These are phyloP conservation scores for Meghimatium bilineatum DNA, from an alignment of 2,888 invertebrate species.

Conservation along the genomic window DNA sequence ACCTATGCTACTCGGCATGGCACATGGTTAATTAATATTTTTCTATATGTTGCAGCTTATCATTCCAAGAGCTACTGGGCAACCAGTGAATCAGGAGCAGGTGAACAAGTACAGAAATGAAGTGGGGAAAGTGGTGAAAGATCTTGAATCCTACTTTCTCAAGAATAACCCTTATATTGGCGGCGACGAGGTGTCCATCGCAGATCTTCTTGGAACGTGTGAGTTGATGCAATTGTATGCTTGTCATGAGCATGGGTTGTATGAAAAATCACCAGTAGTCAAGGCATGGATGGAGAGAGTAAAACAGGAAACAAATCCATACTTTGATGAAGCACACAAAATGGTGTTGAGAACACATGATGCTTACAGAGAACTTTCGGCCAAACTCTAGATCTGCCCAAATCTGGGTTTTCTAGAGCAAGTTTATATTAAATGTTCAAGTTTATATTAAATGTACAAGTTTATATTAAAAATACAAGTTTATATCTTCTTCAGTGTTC, in stretches of 20 bases:
- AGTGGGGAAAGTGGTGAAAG: conserved; percentile 54
- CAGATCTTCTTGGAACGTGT: conserved; percentile 72
- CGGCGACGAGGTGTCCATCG: conserved; percentile 69
- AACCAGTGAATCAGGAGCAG: conserved; percentile 63
- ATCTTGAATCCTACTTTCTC: conserved; percentile 68
- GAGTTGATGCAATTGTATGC: conserved; percentile 72
- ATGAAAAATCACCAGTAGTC: conserved; percentile 61
- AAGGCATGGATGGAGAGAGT: conserved; percentile 70
- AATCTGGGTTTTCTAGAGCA: not conserved
- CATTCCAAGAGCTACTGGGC: conserved; percentile 63
- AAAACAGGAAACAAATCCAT: conserved; percentile 58
- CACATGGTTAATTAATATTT: not conserved
- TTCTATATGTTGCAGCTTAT: conserved; percentile 59
- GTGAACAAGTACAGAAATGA: conserved; percentile 58
- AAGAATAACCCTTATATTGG: conserved; percentile 63
- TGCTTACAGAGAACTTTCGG: conserved; percentile 47
- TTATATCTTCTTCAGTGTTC: too few species aligned
- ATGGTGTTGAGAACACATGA: conserved; percentile 58
- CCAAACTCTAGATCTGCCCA: conserved; percentile 26
- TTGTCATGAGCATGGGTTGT: conserved; percentile 64
- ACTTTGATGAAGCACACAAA: conserved; percentile 68
- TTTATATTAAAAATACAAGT: too few species aligned
- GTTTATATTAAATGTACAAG: too few species aligned
- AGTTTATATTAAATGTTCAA: not conserved
- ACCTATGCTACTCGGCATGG: too few species aligned